These are phyloP conservation scores for Delichon dasypus DNA, from an alignment of 2,797 vertebrate species.

Conservation along the genomic window DNA sequence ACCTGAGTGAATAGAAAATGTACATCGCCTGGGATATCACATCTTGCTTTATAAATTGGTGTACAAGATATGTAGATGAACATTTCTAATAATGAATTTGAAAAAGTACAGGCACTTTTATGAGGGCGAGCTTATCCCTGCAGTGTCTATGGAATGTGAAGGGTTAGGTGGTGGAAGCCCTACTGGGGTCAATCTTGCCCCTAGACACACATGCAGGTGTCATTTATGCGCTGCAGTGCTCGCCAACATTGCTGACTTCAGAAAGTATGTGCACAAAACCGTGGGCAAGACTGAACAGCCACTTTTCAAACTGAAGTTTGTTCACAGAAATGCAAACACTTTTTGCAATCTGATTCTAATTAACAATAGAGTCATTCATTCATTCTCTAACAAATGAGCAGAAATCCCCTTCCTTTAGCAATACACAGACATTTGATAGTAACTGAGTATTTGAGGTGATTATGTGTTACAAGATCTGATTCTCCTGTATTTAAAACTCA, in stretches of 20 bases:
- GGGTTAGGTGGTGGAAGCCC: not conserved
- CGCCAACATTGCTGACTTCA: conserved; percentile 62
- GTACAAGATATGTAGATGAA: not conserved
- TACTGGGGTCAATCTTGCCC: conserved; percentile 14
- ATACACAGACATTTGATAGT: conserved; percentile 29
- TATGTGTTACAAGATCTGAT: conserved; percentile 39
- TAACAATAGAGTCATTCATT: conserved; percentile 58
- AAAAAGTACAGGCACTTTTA: not conserved
- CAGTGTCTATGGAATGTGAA: not conserved
- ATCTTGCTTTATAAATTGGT: not conserved
- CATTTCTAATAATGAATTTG: not conserved
- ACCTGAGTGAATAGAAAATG: not conserved
- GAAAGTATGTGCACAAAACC: conserved; percentile 49
- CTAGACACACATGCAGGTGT: not conserved
- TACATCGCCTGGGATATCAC: not conserved
- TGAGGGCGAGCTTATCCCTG: not conserved
- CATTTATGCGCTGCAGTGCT: conserved; percentile 41
- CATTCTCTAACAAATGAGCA: conserved; percentile 38
- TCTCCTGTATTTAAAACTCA: not conserved
- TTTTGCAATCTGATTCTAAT: conserved; percentile 58
- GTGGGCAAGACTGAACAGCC: conserved; percentile 59
- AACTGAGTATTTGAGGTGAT: conserved; percentile 36
- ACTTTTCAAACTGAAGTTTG: conserved; percentile 31
- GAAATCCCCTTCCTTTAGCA: conserved; percentile 62
- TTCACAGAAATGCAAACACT: conserved; percentile 38